phyloP scores from a whole-genome alignment of 2,888 invertebrate genomes.

The Pheosia gnoma region DNA sequence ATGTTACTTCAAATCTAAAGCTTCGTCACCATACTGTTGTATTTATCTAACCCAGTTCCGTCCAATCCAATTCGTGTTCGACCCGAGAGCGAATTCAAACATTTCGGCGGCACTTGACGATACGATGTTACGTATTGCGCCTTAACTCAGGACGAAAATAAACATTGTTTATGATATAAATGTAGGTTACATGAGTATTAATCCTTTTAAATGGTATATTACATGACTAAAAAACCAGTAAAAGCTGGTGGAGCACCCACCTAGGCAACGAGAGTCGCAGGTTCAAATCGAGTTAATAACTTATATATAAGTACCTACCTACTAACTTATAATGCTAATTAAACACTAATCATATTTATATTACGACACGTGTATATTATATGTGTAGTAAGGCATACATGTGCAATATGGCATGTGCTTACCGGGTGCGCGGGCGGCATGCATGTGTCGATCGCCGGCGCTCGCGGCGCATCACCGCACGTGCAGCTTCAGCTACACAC shows the following conservation, averaged over 20 bases:
- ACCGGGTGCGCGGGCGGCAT: conserved; percentile 83
- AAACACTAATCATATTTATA: not conserved
- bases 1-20: not conserved
- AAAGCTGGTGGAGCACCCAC: no score
- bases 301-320: no score
- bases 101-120: conserved; percentile 16
- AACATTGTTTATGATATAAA: no score
- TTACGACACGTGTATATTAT: not conserved
- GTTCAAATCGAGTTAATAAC: no score
- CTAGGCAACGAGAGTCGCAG: no score
- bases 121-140: conserved; percentile 20
- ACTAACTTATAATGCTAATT: no score
- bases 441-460: conserved; percentile 79
- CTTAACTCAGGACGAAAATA: not conserved
- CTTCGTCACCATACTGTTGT: conserved; percentile 12
- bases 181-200: no score
- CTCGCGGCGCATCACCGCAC: conserved; percentile 82
- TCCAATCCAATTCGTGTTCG: conserved; percentile 26
- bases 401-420: conserved; percentile 22
- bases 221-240: no score
- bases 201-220: no score
- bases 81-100: conserved; percentile 30
- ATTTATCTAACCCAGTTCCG: conserved; percentile 39
- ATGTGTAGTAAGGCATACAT: no score
- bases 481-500: conserved; percentile 61